Base-by-base conservation (phyloP, 1,140 invertebrate genomes). In the Neoseiulus cucumeris region DNA sequence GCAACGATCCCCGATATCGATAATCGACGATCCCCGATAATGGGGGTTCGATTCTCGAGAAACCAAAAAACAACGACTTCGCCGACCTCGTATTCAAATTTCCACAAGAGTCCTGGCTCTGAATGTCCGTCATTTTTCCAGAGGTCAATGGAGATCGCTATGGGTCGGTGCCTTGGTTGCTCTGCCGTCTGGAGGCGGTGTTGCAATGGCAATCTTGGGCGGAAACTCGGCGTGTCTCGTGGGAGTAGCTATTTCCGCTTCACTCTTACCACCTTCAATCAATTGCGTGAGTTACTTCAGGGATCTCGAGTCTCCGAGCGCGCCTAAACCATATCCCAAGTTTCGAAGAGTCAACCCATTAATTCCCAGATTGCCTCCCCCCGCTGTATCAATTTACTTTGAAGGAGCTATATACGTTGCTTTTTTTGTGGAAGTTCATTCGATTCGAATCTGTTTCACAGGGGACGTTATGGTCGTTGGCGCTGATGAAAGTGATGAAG, bases 181-280 rank as follows among this genome's bases (percentile, higher is more conserved):
- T 0, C 69, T 86, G 1, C 77, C 84, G 1, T 85, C 84, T 1
- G 85, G 85, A n/a, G 83, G 82, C 0, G 88, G 87, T 12, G 87
- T 91, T 1, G 87, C 87, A 0, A 79, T 91, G n/a, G 87, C 87
- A 33, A 77, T 91, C 39, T 77, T 91, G 0, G 86, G 87, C 72
- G 87, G 87, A 18, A 89, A 86, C 71, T 83, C 84, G 44, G 86
- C 86, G 1, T 87, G 87, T 1, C 73, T 91, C 42, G 89, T 91
- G 68, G 87, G 87, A 69, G 88, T 91, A 42, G 88, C 88, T 5
- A 90, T 91, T 72, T 89, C 87, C 1, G 87, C 88, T 1, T 90
- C 87, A 1, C 76, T 90, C 39, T 72, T 91, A 64, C 87, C 87
- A n/a, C 88, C 87, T 14, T 84, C 86, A 67, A 87, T 90, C 6